Evolutionary conservation across 1,140 invertebrate species (phyloP).

Genomic region (Helicoverpa armigera): DNA sequence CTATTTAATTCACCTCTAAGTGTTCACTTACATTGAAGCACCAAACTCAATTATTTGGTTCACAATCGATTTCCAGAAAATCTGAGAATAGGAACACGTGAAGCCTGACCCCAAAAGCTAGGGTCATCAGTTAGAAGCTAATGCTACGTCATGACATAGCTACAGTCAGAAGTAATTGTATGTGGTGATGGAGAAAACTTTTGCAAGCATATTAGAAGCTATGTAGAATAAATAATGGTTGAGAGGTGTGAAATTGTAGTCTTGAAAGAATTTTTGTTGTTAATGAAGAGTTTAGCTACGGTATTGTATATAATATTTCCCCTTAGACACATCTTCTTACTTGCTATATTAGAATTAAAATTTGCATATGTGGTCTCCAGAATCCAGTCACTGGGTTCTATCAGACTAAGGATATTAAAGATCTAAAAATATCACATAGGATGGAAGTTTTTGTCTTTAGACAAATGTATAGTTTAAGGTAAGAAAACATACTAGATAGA

Average conservation of each 20-base stretch:
- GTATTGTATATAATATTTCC: too few relatives aligned
- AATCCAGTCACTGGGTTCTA: too few relatives aligned
- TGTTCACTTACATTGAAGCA: not conserved
- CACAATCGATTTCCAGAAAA: constrained; percentile 7
- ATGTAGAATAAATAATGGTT: not conserved
- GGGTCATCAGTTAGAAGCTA: constrained; percentile 22
- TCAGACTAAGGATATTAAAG: too few relatives aligned
- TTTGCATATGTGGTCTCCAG: too few relatives aligned
- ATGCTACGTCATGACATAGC: constrained; percentile 23
- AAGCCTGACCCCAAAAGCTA: not conserved
- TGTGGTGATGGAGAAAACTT: constrained; percentile 11
- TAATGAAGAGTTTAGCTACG: too few relatives aligned
- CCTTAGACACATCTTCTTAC: too few relatives aligned
- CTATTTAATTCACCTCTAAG: too few relatives aligned
- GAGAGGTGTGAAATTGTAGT: not conserved
- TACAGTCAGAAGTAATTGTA: constrained; percentile 20
- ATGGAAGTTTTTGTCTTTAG: too few relatives aligned
- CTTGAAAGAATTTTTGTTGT: not conserved
- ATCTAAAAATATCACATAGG: too few relatives aligned
- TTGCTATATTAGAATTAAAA: too few relatives aligned
- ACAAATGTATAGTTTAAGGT: too few relatives aligned
- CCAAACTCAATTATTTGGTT: not conserved
- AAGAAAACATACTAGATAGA: not conserved
- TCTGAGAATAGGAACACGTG: constrained; percentile 1
- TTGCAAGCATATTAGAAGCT: not conserved